Evolutionary conservation across 2,797 vertebrate species (phyloP), one percentile per base, ranked within the genome.

Genomic region (Anguilla obscura): DNA sequence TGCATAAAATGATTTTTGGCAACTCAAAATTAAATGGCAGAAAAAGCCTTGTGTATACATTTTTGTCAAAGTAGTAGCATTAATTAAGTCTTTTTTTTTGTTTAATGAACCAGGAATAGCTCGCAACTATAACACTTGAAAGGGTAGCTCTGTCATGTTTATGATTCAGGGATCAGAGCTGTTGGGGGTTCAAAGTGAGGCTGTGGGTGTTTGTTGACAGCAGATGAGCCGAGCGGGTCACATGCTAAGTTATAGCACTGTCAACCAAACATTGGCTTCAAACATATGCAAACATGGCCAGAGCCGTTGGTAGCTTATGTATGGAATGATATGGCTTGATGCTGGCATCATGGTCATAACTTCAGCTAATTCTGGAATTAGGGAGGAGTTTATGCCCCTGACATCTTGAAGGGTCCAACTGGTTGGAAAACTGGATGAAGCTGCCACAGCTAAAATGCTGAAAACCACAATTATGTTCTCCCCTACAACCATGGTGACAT

Each of bases 1-100:
- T 2, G 86, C 88, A 93, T 95, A 91, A 95, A 93, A 94, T 91
- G 74, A 56, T 93, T 94, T 93, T 94, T 95, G 94, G 93, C 94
- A 94, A 91, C 50, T 87, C 69, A 86, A 91, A 89, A 91, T 93
- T 88, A 94, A 94, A 94, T 88, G 58, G 84, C 89, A 90, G 84
- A 91, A 92, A 88, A 92, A 93, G 86, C 88, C 89, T 87, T 89
- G 90, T 91, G 91, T 93, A 91, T 89, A 91, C 89, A 91, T 88
- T 86, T 88, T 91, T 27, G 91, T 89, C 89, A 88, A 63, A 18
- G 56, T 86, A 90, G 92, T 90, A 91, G 91, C 89, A 91, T 89
- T 88, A 87, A 21, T 71, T 89, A 84, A 86, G 54, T 90, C 40
- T 45, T 45, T 45, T 45, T 83, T 89, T 90, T 90, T 92, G 92